phyloP scores from a whole-genome alignment of 2,113 vertebrate genomes.

The Odocoileus hemionus region DNA sequence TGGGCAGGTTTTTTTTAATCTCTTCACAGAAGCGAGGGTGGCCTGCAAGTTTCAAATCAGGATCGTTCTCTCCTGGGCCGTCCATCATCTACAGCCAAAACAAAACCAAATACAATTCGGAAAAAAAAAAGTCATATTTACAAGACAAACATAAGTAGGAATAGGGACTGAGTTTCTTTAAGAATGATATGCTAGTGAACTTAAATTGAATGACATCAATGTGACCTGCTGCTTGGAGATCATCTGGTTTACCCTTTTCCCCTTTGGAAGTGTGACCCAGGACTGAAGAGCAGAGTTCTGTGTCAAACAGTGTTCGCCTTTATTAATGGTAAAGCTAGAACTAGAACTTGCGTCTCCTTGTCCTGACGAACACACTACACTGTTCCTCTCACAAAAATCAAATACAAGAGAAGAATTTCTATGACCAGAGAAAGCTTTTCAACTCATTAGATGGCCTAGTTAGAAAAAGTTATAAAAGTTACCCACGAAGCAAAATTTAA shows the following conservation, averaged over 20 bases:
- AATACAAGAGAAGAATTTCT: neutral
- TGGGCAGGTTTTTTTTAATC: constrained; percentile 84
- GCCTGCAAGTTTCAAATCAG: constrained; percentile 83
- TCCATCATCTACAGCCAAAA: constrained; percentile 90
- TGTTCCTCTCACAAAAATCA: neutral
- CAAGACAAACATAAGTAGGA: neutral
- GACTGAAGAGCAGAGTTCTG: neutral
- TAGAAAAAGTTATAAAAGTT: neutral
- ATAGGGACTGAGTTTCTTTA: neutral
- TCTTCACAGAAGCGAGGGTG: constrained; percentile 95
- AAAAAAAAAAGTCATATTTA: neutral
- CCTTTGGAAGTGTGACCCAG: neutral
- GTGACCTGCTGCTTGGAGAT: neutral
- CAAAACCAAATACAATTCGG: neutral
- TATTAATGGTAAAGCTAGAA: neutral
- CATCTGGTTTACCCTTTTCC: fast-evolving
- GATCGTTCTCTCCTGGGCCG: constrained; percentile 90
- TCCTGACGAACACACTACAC: neutral
- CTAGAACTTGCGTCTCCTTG: neutral
- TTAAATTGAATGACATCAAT: neutral
- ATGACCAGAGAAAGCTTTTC: neutral
- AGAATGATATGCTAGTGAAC: neutral
- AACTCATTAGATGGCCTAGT: neutral
- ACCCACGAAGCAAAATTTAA: neutral
- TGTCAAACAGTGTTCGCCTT: neutral